Base-by-base conservation (phyloP, 2,113 vertebrate genomes). In the Anser brachyrhynchus region DNA sequence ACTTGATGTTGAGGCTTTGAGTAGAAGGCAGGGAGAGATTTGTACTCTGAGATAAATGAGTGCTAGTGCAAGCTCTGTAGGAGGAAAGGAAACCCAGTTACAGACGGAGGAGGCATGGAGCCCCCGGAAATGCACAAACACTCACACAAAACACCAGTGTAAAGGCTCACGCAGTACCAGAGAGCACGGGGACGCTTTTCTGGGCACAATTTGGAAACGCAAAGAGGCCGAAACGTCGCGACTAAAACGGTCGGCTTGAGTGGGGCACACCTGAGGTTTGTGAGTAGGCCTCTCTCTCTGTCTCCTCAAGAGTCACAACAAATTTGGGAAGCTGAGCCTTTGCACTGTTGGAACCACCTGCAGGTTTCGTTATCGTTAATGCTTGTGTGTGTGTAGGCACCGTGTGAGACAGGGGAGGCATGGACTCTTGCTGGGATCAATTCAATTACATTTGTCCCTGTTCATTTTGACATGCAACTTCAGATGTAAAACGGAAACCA, bases 1-100 rank as follows among this genome's bases (percentile, higher is more conserved):
- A 99, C 99, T 99, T 99, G 99, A 99, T 99, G 99, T 98, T 99
- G 98, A 99, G 99, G 99, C 99, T 99, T 99, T 99, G 99, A 99
- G 99, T 98, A 99, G 99, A 99, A 99, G 99, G 99, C 99, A 99
- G 99, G 98, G 99, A 99, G 98, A 99, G 99, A 99, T 99, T 99
- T 99, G 99, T 99, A 99, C 98, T 99, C 99, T 99, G 99, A 99
- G 99, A 99, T 99, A 99, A 99, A 98, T 99, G 99, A 99, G 99
- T 98, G 99, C 99, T 99, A 99, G 99, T 99, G 99, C 99, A 99
- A 99, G 99, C 99, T 99, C 99, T 99, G 99, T 99, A 98, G 99
- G 98, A 99, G 99, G 97, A 99, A 99, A 99, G 99, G 98, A 99
- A 98, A 99, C 97, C 98, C 98, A 98, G 99, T 99, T 99, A 99